Conservation (phyloP, 2,797 vertebrate species). For the Tympanoctomys barrerae region DNA sequence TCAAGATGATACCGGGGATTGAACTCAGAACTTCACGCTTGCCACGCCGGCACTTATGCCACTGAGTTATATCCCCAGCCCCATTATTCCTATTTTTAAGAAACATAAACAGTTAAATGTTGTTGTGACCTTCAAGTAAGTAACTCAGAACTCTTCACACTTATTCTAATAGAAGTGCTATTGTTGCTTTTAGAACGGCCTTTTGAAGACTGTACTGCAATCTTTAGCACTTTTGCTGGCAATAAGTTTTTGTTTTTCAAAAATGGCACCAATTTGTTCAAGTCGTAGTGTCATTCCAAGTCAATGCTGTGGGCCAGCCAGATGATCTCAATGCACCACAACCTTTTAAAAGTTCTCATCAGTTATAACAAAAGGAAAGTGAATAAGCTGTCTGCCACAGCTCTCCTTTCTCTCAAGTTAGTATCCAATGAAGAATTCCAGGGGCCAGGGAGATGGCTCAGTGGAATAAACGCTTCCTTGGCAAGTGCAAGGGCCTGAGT, state of each 20-base stretch:
- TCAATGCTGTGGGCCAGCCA: constrained; percentile 3
- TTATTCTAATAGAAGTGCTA: constrained; percentile 29
- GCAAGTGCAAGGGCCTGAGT: too few relatives aligned
- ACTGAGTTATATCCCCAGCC: too few relatives aligned
- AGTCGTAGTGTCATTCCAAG: constrained; percentile 24
- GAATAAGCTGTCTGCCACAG: background rate
- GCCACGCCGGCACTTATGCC: too few relatives aligned
- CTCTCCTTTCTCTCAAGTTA: constrained; percentile 36
- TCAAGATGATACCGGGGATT: too few relatives aligned
- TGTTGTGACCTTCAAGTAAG: constrained; percentile 33
- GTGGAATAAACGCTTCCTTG: too few relatives aligned
- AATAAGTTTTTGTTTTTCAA: constrained; percentile 48
- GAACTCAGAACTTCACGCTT: too few relatives aligned
- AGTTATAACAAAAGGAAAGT: background rate
- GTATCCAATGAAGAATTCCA: constrained; percentile 34
- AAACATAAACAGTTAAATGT: constrained; percentile 10
- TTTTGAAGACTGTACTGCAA: constrained; percentile 45
- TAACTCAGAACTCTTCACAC: background rate
- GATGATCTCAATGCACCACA: background rate
- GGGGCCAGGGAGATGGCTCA: too few relatives aligned
- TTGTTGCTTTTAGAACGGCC: constrained; percentile 38
- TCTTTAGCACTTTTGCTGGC: background rate
- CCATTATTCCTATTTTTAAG: constrained; percentile 34
- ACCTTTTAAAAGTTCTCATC: background rate
- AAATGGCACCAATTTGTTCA: constrained; percentile 12